Evolutionary conservation across 2,888 invertebrate genomes (phyloP).

Genomic region (Drosophila paramelanica): DNA sequence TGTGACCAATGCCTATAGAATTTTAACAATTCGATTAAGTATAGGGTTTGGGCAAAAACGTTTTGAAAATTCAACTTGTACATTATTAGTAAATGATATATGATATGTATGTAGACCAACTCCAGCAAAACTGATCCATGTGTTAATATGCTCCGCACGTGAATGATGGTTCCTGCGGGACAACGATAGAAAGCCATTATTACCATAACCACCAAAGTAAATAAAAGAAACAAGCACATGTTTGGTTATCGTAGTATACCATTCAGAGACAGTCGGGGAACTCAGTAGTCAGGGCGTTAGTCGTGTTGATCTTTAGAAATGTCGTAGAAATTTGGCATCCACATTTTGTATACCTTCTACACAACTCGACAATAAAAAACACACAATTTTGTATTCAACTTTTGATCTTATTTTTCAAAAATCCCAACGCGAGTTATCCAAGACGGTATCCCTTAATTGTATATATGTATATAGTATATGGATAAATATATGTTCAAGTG

Average conservation of each 20-base stretch:
- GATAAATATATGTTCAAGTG: conserved; percentile 21
- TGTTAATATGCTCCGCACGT: conserved; percentile 28
- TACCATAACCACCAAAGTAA: conserved; percentile 40
- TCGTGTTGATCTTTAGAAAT: conserved; percentile 17
- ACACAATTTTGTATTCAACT: conserved; percentile 58
- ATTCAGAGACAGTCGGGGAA: conserved; percentile 11
- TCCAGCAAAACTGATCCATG: neutral
- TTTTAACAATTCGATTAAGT: neutral
- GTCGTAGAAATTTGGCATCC: conserved; percentile 32
- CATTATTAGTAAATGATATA: neutral
- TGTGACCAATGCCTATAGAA: neutral
- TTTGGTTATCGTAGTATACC: neutral
- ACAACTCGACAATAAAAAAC: conserved; percentile 56
- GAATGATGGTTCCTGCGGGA: conserved; percentile 39
- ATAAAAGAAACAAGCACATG: conserved; percentile 19
- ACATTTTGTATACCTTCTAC: conserved; percentile 65
- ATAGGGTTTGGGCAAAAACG: neutral
- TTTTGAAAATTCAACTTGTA: neutral
- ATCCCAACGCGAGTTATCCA: conserved; percentile 50
- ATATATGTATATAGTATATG: conserved; percentile 7
- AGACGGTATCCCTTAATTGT: conserved; percentile 29
- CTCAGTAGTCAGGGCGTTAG: conserved; percentile 34
- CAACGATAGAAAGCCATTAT: conserved; percentile 23
- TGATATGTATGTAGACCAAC: too few relatives aligned
- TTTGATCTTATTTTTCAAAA: conserved; percentile 53